A percentile compares a stretch with the other conserved stretches of the same genome.
Evolutionary conservation across 2,113 vertebrate species (phyloP).

Genomic region (Brachyhypopomus gauderio): DNA sequence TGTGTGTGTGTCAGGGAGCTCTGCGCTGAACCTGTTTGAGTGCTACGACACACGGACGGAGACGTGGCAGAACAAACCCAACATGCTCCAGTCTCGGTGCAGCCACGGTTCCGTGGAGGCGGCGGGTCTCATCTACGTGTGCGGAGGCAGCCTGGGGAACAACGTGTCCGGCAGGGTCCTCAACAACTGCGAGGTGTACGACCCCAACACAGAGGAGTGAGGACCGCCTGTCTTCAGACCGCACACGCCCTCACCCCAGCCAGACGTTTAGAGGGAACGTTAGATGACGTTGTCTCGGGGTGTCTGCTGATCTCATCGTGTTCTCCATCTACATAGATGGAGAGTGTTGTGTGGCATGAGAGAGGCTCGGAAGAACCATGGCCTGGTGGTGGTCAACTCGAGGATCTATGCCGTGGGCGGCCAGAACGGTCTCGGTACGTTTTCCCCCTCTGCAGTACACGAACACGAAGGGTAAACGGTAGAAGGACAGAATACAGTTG

Average conservation of each 20-base stretch:
- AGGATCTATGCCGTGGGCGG: constrained; percentile 97
- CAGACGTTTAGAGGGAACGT: not conserved
- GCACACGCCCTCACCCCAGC: not conserved
- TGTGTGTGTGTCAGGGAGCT: constrained; percentile 80
- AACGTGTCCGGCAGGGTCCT: constrained; percentile 92
- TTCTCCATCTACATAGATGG: constrained; percentile 77
- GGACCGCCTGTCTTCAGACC: constrained; percentile 52
- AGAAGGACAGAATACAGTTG: no score
- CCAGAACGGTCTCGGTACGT: constrained; percentile 87
- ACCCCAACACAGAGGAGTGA: constrained; percentile 91
- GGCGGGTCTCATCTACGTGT: constrained; percentile 91
- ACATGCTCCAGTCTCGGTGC: constrained; percentile 94
- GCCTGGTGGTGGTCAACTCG: constrained; percentile 91
- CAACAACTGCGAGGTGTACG: constrained; percentile 94
- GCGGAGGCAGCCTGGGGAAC: constrained; percentile 93
- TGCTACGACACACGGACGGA: constrained; percentile 96
- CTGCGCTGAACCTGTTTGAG: constrained; percentile 92
- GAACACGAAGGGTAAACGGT: no score
- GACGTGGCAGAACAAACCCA: constrained; percentile 93
- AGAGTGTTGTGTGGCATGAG: constrained; percentile 93
- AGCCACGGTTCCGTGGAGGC: constrained; percentile 95
- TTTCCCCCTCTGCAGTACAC: not conserved
- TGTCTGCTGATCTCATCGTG: not conserved
- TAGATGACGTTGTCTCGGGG: not conserved
- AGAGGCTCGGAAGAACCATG: constrained; percentile 95